These are phyloP conservation scores for Teleogryllus oceanicus DNA, from an alignment of 2,888 invertebrate species.

Conservation along the genomic window DNA sequence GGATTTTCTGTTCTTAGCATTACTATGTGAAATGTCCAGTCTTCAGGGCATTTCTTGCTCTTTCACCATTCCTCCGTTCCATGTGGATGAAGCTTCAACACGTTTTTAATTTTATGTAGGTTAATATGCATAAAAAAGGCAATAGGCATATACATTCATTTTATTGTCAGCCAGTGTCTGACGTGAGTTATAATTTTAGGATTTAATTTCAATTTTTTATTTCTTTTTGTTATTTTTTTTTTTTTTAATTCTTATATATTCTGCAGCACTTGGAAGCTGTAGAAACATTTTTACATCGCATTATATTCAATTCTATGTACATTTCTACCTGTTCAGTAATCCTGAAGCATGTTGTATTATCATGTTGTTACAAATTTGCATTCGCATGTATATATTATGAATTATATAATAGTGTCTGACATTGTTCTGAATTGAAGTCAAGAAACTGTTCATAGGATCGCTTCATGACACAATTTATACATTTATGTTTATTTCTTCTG, in stretches of 20 bases:
- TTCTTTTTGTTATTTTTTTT: not conserved
- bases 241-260: not conserved
- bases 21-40: no score
- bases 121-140: no score
- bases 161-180: no score
- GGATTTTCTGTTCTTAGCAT: no score
- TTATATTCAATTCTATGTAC: not conserved
- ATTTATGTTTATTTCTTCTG: no score
- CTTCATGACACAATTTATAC: no score
- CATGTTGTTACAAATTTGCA: conserved; percentile 1
- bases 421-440: not conserved
- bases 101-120: no score
- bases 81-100: not conserved
- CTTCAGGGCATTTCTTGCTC: conserved; percentile 3
- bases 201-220: not conserved
- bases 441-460: no score
- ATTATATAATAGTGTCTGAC: conserved; percentile 7
- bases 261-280: not conserved
- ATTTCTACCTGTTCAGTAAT: not conserved
- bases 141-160: no score
- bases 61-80: not conserved
- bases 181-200: no score
- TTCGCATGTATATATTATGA: conserved; percentile 12
- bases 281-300: not conserved
- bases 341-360: conserved; percentile 18